phyloP scores from a whole-genome alignment of 2,113 vertebrate species.

The Lophotis ruficrista region DNA sequence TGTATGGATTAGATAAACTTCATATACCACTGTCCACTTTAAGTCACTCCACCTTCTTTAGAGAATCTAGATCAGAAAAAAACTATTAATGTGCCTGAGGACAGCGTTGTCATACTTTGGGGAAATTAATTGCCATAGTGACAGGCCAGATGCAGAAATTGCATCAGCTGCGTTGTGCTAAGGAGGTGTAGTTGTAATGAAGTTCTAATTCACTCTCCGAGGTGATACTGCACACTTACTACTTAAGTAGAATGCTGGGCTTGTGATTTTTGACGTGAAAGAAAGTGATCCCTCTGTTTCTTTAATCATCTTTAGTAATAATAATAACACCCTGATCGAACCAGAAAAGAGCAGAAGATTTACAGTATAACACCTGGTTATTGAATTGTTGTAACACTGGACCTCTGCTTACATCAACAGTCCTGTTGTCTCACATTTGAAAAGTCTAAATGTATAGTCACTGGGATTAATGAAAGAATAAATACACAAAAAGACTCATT shows the following conservation, averaged over 20 bases:
- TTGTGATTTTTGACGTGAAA: neutral
- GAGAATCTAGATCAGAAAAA: slow-evolving; percentile 17
- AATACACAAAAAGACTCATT: neutral
- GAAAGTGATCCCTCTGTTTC: neutral
- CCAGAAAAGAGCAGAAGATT: neutral
- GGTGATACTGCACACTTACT: neutral
- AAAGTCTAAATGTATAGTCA: neutral
- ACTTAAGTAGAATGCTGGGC: neutral
- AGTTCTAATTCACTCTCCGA: neutral
- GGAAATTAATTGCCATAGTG: neutral
- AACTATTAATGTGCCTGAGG: slow-evolving; percentile 25
- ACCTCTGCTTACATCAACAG: neutral
- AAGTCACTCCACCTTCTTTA: slow-evolving; percentile 13
- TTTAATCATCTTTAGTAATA: neutral
- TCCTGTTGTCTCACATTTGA: neutral
- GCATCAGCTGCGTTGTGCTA: neutral
- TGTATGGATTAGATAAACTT: neutral
- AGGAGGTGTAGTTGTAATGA: neutral
- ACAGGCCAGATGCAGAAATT: neutral
- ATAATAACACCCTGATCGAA: neutral
- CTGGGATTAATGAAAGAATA: neutral
- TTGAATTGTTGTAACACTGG: neutral
- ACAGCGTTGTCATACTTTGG: neutral
- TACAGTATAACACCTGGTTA: neutral
- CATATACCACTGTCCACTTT: neutral